Evolutionary conservation across 2,113 vertebrate species (phyloP).

Genomic region (Antennarius striatus): DNA sequence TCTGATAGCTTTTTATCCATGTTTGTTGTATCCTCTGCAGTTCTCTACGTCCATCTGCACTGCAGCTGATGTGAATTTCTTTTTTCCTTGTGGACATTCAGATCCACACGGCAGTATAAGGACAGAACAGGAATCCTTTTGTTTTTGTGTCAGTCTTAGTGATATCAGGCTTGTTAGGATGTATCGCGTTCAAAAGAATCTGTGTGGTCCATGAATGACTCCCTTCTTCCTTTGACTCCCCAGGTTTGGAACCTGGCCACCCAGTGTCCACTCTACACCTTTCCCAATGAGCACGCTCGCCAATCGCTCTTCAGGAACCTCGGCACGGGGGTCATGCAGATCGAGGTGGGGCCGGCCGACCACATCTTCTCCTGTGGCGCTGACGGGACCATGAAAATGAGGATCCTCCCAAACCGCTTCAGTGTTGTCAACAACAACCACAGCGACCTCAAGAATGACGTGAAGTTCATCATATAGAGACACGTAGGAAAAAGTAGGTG

Average conservation of each 20-base stretch:
- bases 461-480: slow-evolving; percentile 88
- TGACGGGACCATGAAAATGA: slow-evolving; percentile 98
- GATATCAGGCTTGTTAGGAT: too few species aligned
- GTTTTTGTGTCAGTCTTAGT: too few species aligned
- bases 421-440: slow-evolving; percentile 80
- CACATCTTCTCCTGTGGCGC: slow-evolving; percentile 98
- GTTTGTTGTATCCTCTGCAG: too few species aligned
- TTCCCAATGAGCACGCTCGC: slow-evolving; percentile 91
- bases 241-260: slow-evolving; percentile 93
- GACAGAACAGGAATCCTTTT: too few species aligned
- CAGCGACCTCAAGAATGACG: slow-evolving; percentile 85
- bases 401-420: slow-evolving; percentile 90
- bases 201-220: too few species aligned
- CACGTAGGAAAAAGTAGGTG: neutral
- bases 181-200: too few species aligned
- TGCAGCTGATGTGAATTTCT: too few species aligned
- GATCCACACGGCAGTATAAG: too few species aligned
- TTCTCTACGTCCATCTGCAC: too few species aligned
- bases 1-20: too few species aligned
- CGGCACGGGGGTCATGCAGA: slow-evolving; percentile 97
- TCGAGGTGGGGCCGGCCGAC: slow-evolving; percentile 91
- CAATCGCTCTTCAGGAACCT: slow-evolving; percentile 98
- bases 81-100: too few species aligned
- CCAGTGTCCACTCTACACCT: slow-evolving; percentile 87
- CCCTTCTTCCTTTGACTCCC: neutral